Evolutionary conservation across 2,797 vertebrate genomes (phyloP), one percentile per base, ranked within the genome.

Genomic region (Pelochelys cantorii): DNA sequence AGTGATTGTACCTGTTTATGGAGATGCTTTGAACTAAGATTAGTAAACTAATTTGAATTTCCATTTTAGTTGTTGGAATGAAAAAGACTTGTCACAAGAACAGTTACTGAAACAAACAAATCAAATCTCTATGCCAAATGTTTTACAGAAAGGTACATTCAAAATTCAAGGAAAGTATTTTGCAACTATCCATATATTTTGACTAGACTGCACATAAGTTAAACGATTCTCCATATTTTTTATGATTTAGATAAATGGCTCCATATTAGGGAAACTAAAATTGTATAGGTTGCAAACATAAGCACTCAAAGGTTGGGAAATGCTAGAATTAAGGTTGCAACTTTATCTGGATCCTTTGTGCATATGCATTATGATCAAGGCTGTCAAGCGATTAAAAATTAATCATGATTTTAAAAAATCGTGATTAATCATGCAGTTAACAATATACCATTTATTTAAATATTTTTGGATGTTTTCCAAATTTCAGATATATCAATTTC

Each of bases 141-240:
- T 90, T 85, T 95, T 18, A 83, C 34, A 85, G 80, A 27, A 4
- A 55, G 54, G 17, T 82, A 20, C 18, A 86, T 92, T 10, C 71
- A 82, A 86, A 91, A 71, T n/a, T n/a, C n/a, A n/a, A n/a, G n/a
- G n/a, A n/a, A n/a, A n/a, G n/a, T n/a, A n/a, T 89, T 94, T 87
- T 56, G 77, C 78, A 89, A 42, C 12, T 80, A 18, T 75, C 85
- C 2, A 22, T 42, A 27, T 93, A 37, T 92, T 95, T 92, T 85
- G 20, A 88, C 23, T 55, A 87, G 25, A 85, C 53, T 88, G 11
- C 27, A n/a, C n/a, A 90, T 80, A 53, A 81, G 48, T 75, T 84
- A 84, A 68, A 92, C 77, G 53, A 25, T 77, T 2, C 7, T 86
- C 17, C 48, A 15, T 86, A 48, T 3, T 37, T 86, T 74, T 3